Percentiles rank a stretch among this genome's conserved stretches.
Conservation (phyloP, 2,888 invertebrate genomes). For the Scaptomyza tumidula region DNA sequence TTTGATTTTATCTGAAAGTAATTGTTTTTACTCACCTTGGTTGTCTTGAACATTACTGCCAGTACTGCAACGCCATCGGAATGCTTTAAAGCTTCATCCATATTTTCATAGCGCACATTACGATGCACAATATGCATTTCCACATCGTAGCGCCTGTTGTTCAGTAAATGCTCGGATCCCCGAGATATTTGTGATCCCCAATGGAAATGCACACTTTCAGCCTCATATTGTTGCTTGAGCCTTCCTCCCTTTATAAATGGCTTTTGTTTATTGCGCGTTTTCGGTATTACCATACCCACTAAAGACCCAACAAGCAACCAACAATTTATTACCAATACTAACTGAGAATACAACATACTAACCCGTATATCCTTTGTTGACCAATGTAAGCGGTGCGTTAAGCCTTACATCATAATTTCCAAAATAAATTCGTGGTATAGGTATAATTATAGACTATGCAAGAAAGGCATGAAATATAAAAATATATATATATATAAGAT, state of each 20-base stretch:
- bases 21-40: conserved; percentile 27
- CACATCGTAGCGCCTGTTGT: conserved; percentile 85
- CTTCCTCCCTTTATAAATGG: conserved; percentile 73
- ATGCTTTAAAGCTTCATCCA: conserved; percentile 85
- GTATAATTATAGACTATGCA: conserved; percentile 60
- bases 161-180: conserved; percentile 86
- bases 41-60: conserved; percentile 85
- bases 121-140: conserved; percentile 89
- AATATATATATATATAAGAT: not conserved
- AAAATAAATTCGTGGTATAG: conserved; percentile 64
- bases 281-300: conserved; percentile 70
- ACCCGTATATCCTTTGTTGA: conserved; percentile 89
- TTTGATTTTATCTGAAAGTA: too few relatives aligned
- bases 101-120: conserved; percentile 86
- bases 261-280: conserved; percentile 55
- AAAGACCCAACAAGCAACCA: not conserved
- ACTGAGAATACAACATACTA: conserved; percentile 15
- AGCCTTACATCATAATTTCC: conserved; percentile 87
- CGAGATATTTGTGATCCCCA: conserved; percentile 89
- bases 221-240: conserved; percentile 61
- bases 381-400: conserved; percentile 86
- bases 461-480: conserved; percentile 16
- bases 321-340: not conserved
- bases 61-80: conserved; percentile 87
- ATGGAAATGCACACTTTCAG: conserved; percentile 86